Percentiles rank a stretch among this genome's conserved stretches.
phyloP scores from a whole-genome alignment of 2,888 invertebrate genomes.

The Leucoma salicis region DNA sequence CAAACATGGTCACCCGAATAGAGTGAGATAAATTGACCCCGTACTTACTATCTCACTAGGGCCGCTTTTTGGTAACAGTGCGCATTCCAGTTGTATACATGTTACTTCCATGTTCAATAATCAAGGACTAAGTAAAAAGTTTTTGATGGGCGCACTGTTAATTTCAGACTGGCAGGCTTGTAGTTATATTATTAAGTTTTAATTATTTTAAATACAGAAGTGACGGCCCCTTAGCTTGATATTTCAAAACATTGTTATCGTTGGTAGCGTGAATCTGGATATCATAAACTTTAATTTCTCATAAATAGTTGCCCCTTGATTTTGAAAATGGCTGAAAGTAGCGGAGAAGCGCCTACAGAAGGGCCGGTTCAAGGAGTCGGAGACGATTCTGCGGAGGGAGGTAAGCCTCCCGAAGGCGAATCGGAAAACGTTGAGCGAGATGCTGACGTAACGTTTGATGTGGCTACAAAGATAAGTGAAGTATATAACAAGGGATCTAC shows the following conservation, averaged over 20 bases:
- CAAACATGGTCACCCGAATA: no score
- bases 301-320: background rate
- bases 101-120: no score
- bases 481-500: constrained; percentile 31
- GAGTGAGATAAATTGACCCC: no score
- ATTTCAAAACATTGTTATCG: background rate
- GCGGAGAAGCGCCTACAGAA: background rate
- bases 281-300: background rate
- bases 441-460: background rate
- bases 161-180: background rate
- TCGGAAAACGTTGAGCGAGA: background rate
- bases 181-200: no score
- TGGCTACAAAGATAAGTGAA: constrained; percentile 39
- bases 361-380: background rate
- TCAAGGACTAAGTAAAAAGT: no score
- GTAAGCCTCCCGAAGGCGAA: background rate
- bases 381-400: constrained; percentile 9
- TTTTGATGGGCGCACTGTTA: no score
- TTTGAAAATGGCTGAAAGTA: constrained; percentile 4
- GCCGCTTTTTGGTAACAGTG: no score
- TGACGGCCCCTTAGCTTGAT: background rate
- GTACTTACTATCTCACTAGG: no score
- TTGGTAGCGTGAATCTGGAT: background rate
- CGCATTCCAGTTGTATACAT: no score
- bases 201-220: constrained; percentile 5